Conservation (phyloP, 1,140 invertebrate species). For the Bombus affinis region DNA sequence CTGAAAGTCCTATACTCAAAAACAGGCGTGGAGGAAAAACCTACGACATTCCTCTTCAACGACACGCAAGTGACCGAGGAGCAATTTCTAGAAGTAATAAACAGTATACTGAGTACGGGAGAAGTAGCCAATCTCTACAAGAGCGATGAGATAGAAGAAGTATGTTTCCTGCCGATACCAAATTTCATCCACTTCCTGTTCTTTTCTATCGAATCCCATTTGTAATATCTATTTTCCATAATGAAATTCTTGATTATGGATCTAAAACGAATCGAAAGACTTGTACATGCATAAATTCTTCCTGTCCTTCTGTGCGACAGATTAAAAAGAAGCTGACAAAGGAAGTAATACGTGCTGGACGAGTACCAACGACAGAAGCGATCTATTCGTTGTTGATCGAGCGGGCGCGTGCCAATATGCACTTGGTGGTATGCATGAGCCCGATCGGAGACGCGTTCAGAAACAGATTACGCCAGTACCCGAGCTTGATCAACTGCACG, state of each 20-base stretch:
- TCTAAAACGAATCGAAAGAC: not conserved
- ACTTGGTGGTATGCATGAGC: slow-evolving; percentile 93
- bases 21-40: slow-evolving; percentile 89
- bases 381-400: slow-evolving; percentile 90
- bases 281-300: not conserved
- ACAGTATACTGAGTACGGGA: slow-evolving; percentile 92
- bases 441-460: slow-evolving; percentile 91
- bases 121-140: slow-evolving; percentile 93
- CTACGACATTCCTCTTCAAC: slow-evolving; percentile 91
- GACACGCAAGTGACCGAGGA: slow-evolving; percentile 92
- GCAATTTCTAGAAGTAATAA: slow-evolving; percentile 93
- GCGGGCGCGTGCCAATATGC: slow-evolving; percentile 89
- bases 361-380: slow-evolving; percentile 86
- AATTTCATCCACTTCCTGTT: not conserved
- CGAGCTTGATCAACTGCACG: slow-evolving; percentile 91
- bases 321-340: slow-evolving; percentile 88
- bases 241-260: not conserved
- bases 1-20: slow-evolving; percentile 89
- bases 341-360: slow-evolving; percentile 85
- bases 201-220: not conserved
- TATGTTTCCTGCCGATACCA: slow-evolving; percentile 75
- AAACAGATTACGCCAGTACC: slow-evolving; percentile 92
- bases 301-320: slow-evolving; percentile 73
- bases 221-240: not conserved
- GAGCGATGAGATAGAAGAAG: slow-evolving; percentile 92